Evolutionary conservation across 2,888 invertebrate species (phyloP), one percentile per base, ranked within the genome.

Genomic region (Eulithis testata): DNA sequence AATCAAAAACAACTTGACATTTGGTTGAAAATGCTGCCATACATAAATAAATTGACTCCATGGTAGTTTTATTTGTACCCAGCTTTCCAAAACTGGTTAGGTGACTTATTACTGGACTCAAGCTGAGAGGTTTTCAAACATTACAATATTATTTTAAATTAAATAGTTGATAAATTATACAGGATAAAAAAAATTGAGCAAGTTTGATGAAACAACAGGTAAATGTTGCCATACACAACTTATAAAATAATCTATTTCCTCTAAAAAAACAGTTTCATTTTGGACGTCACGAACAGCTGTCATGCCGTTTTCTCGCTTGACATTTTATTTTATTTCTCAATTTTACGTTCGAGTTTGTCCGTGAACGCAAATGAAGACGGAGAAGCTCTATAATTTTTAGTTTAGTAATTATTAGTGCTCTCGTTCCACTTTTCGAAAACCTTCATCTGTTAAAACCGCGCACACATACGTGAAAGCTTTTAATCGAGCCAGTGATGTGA

Each of bases 401-500:
- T 77, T 83, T 75, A 62, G 31, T 84, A 40, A 40, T 40, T 40
- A 40, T 9, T 40, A 81, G 77, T 84, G 90, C 85, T 88, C 91
- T 91, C 90, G 87, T 90, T 92, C 90, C 90, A 90, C 89, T 91
- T 91, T 90, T 91, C 82, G 79, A 86, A 82, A 83, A 73, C 86
- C 86, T 76, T 74, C 70, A 80, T 76, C 74, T 81, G 40, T 81
- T 84, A 76, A 82, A 79, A 83, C 82, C 76, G 65, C 74, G 71
- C 66, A 69, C 68, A 68, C 71, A 62, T 63, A 40, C 53, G 66
- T 62, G 69, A 57, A 61, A 65, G 64, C 74, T 79, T 77, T 75
- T 77, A 68, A 83, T 78, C 72, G 79, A 72, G 72, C 69, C 73
- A 80, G 70, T 77, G 73, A 76, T 54, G 65, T 72, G 70, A 68